A percentile compares a stretch with the other conserved stretches of the same genome.
These are phyloP conservation scores for Bolinopsis microptera DNA, from an alignment of 37 sponge, comb jelly and placozoan genomes.

Conservation along the genomic window DNA sequence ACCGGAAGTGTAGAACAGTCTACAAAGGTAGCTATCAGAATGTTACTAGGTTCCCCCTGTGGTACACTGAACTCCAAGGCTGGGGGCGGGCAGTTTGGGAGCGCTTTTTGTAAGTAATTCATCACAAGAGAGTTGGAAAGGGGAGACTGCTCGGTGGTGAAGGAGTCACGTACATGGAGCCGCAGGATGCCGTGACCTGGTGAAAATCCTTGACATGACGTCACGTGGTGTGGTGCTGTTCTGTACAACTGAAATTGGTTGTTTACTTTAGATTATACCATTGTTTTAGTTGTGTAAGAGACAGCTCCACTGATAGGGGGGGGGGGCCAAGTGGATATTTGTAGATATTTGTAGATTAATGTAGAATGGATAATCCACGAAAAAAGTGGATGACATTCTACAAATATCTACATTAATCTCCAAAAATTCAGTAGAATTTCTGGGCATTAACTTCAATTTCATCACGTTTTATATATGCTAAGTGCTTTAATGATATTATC, in stretches of 20 bases:
- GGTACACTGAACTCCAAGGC: neutral
- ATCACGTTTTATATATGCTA: too few relatives aligned
- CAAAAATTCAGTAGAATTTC: too few relatives aligned
- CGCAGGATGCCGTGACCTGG: constrained; percentile 15
- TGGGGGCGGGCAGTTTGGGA: neutral
- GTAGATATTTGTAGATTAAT: too few relatives aligned
- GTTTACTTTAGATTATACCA: too few relatives aligned
- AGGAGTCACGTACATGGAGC: neutral
- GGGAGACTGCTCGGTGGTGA: neutral
- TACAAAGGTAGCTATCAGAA: constrained; percentile 13
- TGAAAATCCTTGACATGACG: neutral
- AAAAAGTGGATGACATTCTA: too few relatives aligned
- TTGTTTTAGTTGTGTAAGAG: too few relatives aligned
- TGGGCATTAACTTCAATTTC: too few relatives aligned
- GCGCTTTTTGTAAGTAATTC: neutral
- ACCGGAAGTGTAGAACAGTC: neutral
- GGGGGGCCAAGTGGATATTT: too few relatives aligned
- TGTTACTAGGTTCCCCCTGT: neutral
- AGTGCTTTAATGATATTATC: too few relatives aligned
- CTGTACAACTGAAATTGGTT: neutral
- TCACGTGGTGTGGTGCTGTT: neutral
- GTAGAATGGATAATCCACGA: too few relatives aligned
- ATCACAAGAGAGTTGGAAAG: neutral
- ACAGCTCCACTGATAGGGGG: too few relatives aligned
- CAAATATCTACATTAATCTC: too few relatives aligned